Evolutionary conservation across 2,113 vertebrate species (phyloP), one percentile per base, ranked within the genome.

Genomic region (Cairina moschata): DNA sequence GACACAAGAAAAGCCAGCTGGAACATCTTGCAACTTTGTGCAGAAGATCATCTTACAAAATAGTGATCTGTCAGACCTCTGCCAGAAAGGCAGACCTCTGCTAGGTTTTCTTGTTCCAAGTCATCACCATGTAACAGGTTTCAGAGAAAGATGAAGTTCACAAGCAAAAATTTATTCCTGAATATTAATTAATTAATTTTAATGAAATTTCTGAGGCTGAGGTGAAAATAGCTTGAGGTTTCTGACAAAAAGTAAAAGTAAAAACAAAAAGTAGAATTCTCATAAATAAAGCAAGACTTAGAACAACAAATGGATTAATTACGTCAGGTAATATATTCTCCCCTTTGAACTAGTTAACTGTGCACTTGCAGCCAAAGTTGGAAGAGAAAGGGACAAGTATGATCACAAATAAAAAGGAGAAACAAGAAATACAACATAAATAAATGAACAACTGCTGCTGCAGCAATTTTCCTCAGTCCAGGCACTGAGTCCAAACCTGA

Each of bases 41-140:
- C 40, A 81, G 22, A 91, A 50, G 44, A 86, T 93, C 26, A 6
- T 86, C 29, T 95, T 92, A 84, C 83, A 89, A 95, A 95, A 95
- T 40, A 88, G 42, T 23, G 62, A 93, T 91, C 80, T 81, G 69
- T 89, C 89, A 84, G 65, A 60, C 9, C 22, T 74, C 76, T 67
- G 85, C 88, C 95, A 95, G 42, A 11, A 55, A 88, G 68, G 29
- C 78, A 94, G 78, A 56, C 48, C 54, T 94, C 67, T 85, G 21
- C 75, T 50, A n/a, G 11, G 26, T 92, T 75, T 34, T 32, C 26
- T 31, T 55, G 32, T 66, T 93, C 86, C 83, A 75, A 89, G 69
- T 28, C 32, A 89, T 84, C 58, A 75, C 67, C 7, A 2, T 2
- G 0, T 13, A 75, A 62, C 52, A 91, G 23, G 38, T 56, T 84